Base-by-base conservation (phyloP, 2,888 invertebrate genomes). In the Agriopis aurantiaria region DNA sequence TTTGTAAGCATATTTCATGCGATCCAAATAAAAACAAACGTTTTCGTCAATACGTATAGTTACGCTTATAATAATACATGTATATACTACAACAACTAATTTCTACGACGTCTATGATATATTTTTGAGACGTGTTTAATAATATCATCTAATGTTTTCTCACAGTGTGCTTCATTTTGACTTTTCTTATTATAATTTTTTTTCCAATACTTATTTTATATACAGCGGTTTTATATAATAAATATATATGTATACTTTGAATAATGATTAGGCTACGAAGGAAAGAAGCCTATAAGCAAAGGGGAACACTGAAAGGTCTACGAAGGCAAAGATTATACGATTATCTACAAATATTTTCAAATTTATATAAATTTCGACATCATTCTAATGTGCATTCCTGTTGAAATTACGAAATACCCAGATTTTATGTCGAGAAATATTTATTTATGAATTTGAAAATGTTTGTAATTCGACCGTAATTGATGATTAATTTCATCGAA, bases 101-200 rank as follows among this genome's bases (percentile, higher is more conserved):
- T 71, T 62, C 77, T 89, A 92, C 92, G 87, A 88, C 90, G 82
- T 88, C 90, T 88, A 89, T 92, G 92, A 92, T 93, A 93, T 91
- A 88, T 88, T 88, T 82, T 89, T 88, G 87, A 90, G 92, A 92
- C 92, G 89, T 87, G 83, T 81, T 79, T 77, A 84, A 88, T 78
- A 84, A 90, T 92, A 92, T 86, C 88, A 86, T 90, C 94, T 94
- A 94, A 92, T 89, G 84, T 92, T 69, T 94, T 93, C 88, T 94
- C 94, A 94, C 94, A 94, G 94, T 92, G 85, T 91, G 94, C 94
- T 94, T 94, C 91, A 93, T 92, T 92, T 93, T 94, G 94, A 94
- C 94, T 92, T 90, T 71, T 82, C 84, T 88, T 91, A 90, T 86
- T 88, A 91, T 89, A 87, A 91, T 92, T 89, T 89, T 88, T 88